Percentiles rank a stretch among this genome's conserved stretches.
Evolutionary conservation across 2,113 vertebrate species (phyloP).

Genomic region (Sialia sialis): DNA sequence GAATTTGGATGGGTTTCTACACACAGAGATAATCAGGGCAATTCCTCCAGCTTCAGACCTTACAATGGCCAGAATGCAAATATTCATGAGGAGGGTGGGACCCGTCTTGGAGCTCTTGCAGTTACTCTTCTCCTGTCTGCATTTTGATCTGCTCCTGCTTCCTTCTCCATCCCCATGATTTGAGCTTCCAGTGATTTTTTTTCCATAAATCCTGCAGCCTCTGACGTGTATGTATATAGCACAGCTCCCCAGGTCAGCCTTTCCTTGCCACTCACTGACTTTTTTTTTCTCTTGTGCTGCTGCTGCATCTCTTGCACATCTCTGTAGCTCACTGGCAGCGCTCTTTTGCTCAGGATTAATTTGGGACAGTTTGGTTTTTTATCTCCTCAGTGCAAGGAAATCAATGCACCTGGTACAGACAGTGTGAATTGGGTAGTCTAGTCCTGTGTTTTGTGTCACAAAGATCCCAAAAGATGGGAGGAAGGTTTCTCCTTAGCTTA

Average conservation of each 20-base stretch:
- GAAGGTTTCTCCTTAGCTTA: not conserved
- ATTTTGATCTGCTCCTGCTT: not conserved
- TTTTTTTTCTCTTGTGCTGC: not conserved
- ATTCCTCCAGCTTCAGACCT: not conserved
- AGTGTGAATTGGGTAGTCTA: fast-evolving
- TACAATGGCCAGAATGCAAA: not conserved
- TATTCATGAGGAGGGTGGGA: not conserved
- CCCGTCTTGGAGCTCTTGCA: not conserved
- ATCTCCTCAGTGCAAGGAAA: not conserved
- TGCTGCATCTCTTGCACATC: not conserved
- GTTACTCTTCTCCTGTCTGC: not conserved
- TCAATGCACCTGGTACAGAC: not conserved
- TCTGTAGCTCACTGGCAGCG: not conserved
- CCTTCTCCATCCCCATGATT: not conserved
- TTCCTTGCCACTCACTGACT: not conserved
- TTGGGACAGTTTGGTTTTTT: not conserved
- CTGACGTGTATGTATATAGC: fast-evolving
- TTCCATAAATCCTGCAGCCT: not conserved
- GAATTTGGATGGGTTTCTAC: not conserved
- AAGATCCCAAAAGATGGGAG: not conserved
- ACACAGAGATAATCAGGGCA: not conserved
- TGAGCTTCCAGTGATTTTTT: fast-evolving
- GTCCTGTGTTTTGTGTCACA: not conserved
- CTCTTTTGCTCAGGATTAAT: not conserved
- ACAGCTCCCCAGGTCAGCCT: not conserved